These are phyloP conservation scores for Hemicentrotus pulcherrimus DNA, from an alignment of 35 echinoderm and acorn worm species.

Conservation along the genomic window DNA sequence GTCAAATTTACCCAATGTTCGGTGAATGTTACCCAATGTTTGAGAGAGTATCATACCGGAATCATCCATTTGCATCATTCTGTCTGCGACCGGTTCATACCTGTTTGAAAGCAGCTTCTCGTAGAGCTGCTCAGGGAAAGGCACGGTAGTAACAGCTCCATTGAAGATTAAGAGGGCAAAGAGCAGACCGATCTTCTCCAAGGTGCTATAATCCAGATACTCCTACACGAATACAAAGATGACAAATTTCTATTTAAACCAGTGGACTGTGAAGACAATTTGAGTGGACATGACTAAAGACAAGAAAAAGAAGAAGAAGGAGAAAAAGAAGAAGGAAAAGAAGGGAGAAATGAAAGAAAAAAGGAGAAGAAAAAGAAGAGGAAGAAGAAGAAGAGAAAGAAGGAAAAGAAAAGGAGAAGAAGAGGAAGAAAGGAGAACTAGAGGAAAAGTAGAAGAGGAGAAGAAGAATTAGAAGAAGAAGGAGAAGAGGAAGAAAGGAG, in stretches of 20 bases:
- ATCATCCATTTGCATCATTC: too few species aligned
- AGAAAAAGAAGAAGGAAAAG: background rate
- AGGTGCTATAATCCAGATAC: background rate
- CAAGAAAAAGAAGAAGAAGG: background rate
- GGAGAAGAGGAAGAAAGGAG: too few species aligned
- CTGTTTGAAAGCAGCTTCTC: background rate
- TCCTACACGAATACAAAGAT: background rate
- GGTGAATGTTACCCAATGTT: too few species aligned
- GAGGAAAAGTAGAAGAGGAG: too few species aligned
- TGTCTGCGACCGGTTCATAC: background rate
- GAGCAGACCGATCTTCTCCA: background rate
- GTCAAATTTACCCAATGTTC: too few species aligned
- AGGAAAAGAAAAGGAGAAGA: too few species aligned
- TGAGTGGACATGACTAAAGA: background rate
- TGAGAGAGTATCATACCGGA: too few species aligned
- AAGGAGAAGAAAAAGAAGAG: too few species aligned
- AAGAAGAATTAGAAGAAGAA: too few species aligned
- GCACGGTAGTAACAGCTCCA: background rate
- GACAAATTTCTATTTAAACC: background rate
- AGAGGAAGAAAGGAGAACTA: too few species aligned
- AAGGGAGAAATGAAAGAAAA: too few species aligned
- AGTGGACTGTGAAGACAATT: background rate
- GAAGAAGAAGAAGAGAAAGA: too few species aligned
- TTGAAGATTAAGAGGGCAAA: background rate
- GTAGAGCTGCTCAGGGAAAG: background rate